Percentiles rank a stretch among this genome's conserved stretches.
phyloP scores from a whole-genome alignment of 2,113 vertebrate species.

The Pithys albifrons region DNA sequence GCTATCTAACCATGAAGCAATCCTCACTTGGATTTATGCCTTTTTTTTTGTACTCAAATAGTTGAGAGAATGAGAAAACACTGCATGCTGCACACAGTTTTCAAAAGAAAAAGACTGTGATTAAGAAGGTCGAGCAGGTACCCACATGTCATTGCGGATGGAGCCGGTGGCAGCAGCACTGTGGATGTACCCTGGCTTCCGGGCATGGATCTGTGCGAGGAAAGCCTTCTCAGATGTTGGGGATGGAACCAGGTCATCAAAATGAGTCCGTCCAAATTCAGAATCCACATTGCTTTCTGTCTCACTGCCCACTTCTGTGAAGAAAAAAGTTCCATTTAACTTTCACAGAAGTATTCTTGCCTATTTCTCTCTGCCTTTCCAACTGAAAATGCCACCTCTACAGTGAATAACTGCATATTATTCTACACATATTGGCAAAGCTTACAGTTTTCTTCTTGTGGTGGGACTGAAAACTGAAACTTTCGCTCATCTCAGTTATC shows the following conservation, averaged over 20 bases:
- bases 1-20: not conserved
- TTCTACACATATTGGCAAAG: not conserved
- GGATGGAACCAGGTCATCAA: slow-evolving; percentile 84
- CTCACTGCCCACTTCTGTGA: slow-evolving; percentile 89
- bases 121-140: not conserved
- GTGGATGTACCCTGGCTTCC: slow-evolving; percentile 81
- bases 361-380: not conserved
- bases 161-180: slow-evolving; percentile 68
- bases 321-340: not conserved
- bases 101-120: not conserved
- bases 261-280: slow-evolving; percentile 85
- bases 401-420: not conserved
- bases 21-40: not conserved
- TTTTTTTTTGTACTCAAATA: not conserved
- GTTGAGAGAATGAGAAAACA: not conserved
- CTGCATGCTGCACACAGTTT: not conserved
- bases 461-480: not conserved
- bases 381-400: not conserved
- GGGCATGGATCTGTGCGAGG: slow-evolving; percentile 82
- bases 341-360: not conserved
- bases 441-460: not conserved
- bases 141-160: slow-evolving; percentile 76
- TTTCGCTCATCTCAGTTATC: not conserved
- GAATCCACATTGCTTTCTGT: slow-evolving; percentile 88
- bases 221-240: slow-evolving; percentile 88